Base-by-base conservation (phyloP, 2,888 invertebrate genomes). In the Polydrusus pterygomalis region DNA sequence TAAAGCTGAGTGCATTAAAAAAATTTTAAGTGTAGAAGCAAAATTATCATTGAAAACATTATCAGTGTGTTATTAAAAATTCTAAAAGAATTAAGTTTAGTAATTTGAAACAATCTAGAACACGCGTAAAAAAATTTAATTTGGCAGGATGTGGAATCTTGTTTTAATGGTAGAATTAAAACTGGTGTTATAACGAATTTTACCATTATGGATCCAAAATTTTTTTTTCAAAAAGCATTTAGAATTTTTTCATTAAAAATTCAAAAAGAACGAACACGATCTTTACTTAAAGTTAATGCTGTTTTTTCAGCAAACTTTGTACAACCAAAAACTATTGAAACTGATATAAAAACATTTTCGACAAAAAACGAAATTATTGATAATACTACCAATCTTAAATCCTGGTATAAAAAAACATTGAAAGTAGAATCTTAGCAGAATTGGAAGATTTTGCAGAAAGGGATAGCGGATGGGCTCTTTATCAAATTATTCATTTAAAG, bases 401-500 rank as follows among this genome's bases (percentile, higher is more conserved):
- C 20, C 1, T 51, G 51, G 20, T 51, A 51, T 51, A 51, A 8
- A 51, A 18, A 47, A 54, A 72, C 58, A 47, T 72, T 47, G 0
- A 58, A 58, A 17, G 58, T 45, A 67, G 56, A 20, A 30, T 72
- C 58, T 67, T 72, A 58, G 9, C 11, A 38, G 18, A 60, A 30
- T 18, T 60, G 25, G 56, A 65, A 45, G 51, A 72, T n/a, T 73
- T 73, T 25, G 40, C 47, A 30, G 73, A 68, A 40, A 17, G 49
- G 7, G 73, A 73, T 51, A 25, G 38, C 15, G 73, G 73, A 11
- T 73, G 49, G 67, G 62, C 68, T 20, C 18, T 71, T 17, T 71
- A 38, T 71, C 34, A 71, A 63, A 71, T 71, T 18, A 18, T 47
- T 30, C 63, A 71, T 20, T 45, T 71, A 18, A 71, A 71, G 51